Evolutionary conservation across 2,888 invertebrate genomes (phyloP), one percentile per base, ranked within the genome.

Genomic region (Diarsia rubi): DNA sequence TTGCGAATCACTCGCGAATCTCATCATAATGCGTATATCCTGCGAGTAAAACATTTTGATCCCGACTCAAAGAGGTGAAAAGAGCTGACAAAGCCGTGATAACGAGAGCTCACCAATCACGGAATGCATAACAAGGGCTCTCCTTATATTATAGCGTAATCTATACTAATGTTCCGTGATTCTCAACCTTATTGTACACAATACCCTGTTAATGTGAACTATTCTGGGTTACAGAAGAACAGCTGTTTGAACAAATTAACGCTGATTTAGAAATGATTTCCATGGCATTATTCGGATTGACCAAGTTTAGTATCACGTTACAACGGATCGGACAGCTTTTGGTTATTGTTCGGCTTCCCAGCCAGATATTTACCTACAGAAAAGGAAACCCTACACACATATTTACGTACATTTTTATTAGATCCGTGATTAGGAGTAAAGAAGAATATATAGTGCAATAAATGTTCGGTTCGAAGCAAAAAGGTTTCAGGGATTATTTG

Each of bases 61-160:
- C 82, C 82, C 81, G 74, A 84, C 80, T 86, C 85, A 86, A 85
- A 86, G 84, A 85, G 37, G 64, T 72, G 19, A 65, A 77, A 52
- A 27, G 42, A 80, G 73, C 85, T 87, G 88, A 90, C 88, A 89
- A 90, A 88, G 84, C 85, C 83, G 84, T 79, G 83, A 89, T 81
- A 78, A 73, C 66, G 77, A 82, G 83, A 84, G 81, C 66, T 78
- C 75, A 83, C 84, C 88, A 91, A 89, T 90, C 89, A 88, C 85
- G 78, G 86, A 87, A 89, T 91, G 89, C 87, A 88, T 89, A 91
- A 90, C 87, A 87, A 89, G 88, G 77, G 75, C 78, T 86, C 83
- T 81, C 70, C 78, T 85, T 87, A 73, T 79, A 82, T 75, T 80
- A 83, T 64, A 68, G 59, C 37, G 72, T 83, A 79, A 88, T 77